A percentile compares a stretch with the other conserved stretches of the same genome.
These are phyloP conservation scores for Misgurnus mizolepis DNA, from an alignment of 2,113 vertebrate genomes.

Conservation along the genomic window DNA sequence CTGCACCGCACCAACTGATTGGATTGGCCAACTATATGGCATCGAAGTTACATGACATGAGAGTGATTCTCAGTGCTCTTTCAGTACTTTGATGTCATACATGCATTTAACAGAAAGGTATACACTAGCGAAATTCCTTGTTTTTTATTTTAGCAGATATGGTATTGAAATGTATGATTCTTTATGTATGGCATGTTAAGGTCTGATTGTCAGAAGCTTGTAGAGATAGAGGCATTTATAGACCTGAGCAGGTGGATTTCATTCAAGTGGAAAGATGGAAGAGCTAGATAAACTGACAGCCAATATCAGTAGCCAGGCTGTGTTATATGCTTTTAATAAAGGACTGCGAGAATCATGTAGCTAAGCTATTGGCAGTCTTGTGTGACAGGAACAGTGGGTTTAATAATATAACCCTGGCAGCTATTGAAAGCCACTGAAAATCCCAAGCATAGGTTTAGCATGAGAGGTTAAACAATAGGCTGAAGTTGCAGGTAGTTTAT, in stretches of 20 bases:
- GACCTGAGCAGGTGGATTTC: slow-evolving; percentile 6
- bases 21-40: too few species aligned
- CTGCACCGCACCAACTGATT: too few species aligned
- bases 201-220: background rate
- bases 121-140: too few species aligned
- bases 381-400: slow-evolving; percentile 31
- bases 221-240: background rate
- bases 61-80: too few species aligned
- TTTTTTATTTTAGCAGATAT: too few species aligned
- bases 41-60: too few species aligned
- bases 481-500: background rate
- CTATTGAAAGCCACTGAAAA: background rate
- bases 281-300: slow-evolving; percentile 25
- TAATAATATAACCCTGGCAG: slow-evolving; percentile 39
- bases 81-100: too few species aligned
- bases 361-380: slow-evolving; percentile 25
- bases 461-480: background rate
- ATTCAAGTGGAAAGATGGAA: slow-evolving; percentile 25
- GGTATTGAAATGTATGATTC: background rate
- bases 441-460: background rate
- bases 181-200: background rate
- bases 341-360: slow-evolving; percentile 23
- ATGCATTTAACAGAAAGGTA: too few species aligned
- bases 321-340: slow-evolving; percentile 30
- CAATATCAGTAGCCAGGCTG: background rate